Base-by-base conservation (phyloP, 2,797 vertebrate genomes). In the Mormyrus hasselquistii region DNA sequence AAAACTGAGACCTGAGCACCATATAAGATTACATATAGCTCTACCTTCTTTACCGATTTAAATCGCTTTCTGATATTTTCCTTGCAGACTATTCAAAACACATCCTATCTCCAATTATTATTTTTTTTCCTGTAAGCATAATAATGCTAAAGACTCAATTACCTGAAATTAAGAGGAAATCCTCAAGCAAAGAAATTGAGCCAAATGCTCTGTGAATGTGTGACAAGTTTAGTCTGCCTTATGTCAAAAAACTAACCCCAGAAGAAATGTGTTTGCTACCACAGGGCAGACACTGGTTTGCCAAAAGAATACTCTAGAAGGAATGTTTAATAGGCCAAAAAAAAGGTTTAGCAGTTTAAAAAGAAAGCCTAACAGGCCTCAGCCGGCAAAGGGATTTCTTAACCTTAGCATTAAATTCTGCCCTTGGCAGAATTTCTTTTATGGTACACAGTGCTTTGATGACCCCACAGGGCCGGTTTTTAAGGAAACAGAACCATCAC, bases 221-320 rank as follows among this genome's bases (percentile, higher is more conserved):
- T 52, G 84, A 86, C 79, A 86, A 57, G 52, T 86, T 55, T 55
- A 86, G 49, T 38, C 84, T 86, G 84, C 50, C 25, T 38, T n/a
- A 41, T 19, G 69, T 76, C 69, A 76, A 19, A 76, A 29, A 73
- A 38, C 69, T 16, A 76, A 29, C 69, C 69, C 69, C 69, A 41
- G 1, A 22, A 38, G 10, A 76, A 49, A n/a, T 83, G n/a, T 49
- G 16, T 83, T 47, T 16, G 12, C 7, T 22, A 49, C 79, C 79
- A 83, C 19, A 83, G 14, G 38, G 44, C 44, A 83, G 41, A 83
- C 10, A 7, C 38, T 47, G 76, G 6, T 49, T 83, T 83, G 44
- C 44, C 38, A 83, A 83, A 83, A 73, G 69, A 73, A 73, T 73
- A 34, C 34, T 73, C 12, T 73, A 38, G 19, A 83, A 49, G 79